Conservation (phyloP, 2,888 invertebrate species). For the Callyntrura guangdongensis region DNA sequence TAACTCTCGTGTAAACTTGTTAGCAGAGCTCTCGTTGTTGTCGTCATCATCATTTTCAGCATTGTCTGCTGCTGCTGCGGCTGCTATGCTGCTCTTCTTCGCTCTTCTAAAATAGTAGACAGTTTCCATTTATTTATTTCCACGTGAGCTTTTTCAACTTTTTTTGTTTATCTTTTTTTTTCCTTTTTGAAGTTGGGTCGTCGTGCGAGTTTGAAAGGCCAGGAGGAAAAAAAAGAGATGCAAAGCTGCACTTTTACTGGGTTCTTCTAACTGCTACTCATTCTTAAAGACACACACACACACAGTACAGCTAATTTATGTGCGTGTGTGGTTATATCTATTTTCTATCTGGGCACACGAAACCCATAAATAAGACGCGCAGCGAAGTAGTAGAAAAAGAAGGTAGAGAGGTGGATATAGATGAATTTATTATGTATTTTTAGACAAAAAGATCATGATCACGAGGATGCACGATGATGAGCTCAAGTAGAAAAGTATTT, state of each 20-base stretch:
- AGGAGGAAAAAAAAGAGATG: not conserved
- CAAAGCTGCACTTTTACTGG: conserved; percentile 44
- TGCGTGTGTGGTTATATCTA: not conserved
- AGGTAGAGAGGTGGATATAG: not conserved
- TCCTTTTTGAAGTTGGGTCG: conserved; percentile 15
- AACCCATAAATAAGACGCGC: not conserved
- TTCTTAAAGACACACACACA: not conserved
- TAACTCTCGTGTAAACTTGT: conserved; percentile 31
- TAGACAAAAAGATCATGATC: conserved; percentile 6
- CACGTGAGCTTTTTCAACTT: not conserved
- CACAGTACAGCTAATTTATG: conserved; percentile 29
- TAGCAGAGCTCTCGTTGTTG: not conserved
- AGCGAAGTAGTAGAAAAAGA: not conserved
- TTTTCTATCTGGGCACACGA: not conserved
- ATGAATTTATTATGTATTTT: conserved; percentile 4
- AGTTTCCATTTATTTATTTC: conserved; percentile 36
- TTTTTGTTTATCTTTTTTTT: conserved; percentile 23
- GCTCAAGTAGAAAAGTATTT: conserved; percentile 7
- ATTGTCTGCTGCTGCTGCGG: too few relatives aligned
- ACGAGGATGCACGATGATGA: not conserved
- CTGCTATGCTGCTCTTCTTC: not conserved
- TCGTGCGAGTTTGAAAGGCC: conserved; percentile 34
- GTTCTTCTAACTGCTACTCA: not conserved
- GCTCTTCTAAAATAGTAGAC: conserved; percentile 31
- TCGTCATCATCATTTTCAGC: not conserved